Percentiles rank a stretch among this genome's conserved stretches.
phyloP scores from a whole-genome alignment of 1,140 invertebrate genomes.

The Thaumatotibia leucotreta region DNA sequence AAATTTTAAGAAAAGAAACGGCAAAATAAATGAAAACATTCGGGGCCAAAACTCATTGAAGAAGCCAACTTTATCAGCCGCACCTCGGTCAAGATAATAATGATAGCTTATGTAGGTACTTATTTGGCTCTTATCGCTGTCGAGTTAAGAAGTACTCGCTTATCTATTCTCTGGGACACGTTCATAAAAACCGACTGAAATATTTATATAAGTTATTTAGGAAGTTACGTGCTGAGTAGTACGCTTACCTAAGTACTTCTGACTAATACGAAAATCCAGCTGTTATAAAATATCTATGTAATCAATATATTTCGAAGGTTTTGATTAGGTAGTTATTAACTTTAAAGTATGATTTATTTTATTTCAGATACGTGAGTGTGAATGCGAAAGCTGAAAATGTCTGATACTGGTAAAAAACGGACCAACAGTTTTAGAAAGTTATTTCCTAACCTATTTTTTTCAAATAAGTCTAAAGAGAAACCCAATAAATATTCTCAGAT shows the following conservation, averaged over 20 bases:
- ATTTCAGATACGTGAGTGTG: slow-evolving; percentile 9
- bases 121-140: background rate
- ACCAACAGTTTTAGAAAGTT: slow-evolving; percentile 56
- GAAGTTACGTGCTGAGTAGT: too few species aligned
- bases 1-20: background rate
- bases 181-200: background rate
- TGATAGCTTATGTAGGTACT: background rate
- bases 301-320: background rate
- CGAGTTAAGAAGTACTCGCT: background rate
- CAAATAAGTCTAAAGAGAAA: slow-evolving; percentile 51
- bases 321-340: background rate
- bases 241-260: too few species aligned
- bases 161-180: background rate
- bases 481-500: slow-evolving; percentile 25
- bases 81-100: background rate
- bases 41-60: background rate
- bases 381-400: slow-evolving; percentile 31
- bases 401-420: slow-evolving; percentile 54
- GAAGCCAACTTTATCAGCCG: background rate
- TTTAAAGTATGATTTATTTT: background rate
- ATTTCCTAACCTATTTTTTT: slow-evolving; percentile 59
- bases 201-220: too few species aligned
- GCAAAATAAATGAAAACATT: background rate
- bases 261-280: too few species aligned
- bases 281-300: too few species aligned